These are phyloP conservation scores for Meloidogyne exigua DNA, from an alignment of 1,140 invertebrate genomes.

Conservation along the genomic window DNA sequence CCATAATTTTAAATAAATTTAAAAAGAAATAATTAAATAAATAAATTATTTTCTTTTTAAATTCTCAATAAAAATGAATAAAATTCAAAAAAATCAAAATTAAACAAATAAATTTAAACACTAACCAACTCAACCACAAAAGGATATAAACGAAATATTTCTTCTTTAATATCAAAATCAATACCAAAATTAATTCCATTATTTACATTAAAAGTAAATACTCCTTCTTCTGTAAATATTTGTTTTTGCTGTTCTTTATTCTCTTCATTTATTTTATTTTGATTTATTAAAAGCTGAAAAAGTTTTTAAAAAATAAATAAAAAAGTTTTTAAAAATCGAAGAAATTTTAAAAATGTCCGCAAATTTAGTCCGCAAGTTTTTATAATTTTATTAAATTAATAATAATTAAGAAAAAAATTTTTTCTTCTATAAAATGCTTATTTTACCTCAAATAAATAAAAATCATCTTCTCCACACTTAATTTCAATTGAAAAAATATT, in stretches of 20 bases:
- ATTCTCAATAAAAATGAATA: background rate
- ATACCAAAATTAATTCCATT: constrained; percentile 44
- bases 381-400: no score
- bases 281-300: constrained; percentile 13
- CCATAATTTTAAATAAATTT: no score
- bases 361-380: no score
- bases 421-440: no score
- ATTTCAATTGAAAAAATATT: background rate
- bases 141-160: constrained; percentile 49
- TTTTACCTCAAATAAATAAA: background rate
- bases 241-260: background rate
- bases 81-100: no score
- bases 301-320: background rate
- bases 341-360: no score
- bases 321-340: no score
- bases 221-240: background rate
- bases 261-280: constrained; percentile 1
- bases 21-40: no score
- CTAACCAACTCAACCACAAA: constrained; percentile 32
- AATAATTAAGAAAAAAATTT: no score
- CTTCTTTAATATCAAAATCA: constrained; percentile 52
- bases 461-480: background rate
- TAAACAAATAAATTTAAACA: background rate
- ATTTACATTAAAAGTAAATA: constrained; percentile 23
- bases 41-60: no score